Base-by-base conservation (phyloP, 2,113 vertebrate species). In the Chunga burmeisteri region DNA sequence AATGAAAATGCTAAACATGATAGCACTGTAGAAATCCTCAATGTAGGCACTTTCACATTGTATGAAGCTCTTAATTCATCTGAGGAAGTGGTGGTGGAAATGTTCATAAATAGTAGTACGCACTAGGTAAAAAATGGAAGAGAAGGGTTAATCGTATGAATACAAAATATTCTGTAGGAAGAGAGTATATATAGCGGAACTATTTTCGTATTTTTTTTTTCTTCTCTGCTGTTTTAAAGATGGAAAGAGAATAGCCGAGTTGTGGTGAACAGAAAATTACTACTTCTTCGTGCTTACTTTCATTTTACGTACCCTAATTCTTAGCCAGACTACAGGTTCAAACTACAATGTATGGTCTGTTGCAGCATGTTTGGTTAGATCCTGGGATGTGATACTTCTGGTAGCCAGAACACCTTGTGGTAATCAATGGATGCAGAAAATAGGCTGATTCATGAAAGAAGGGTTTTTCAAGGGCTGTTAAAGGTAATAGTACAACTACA, bases 1-100 rank as follows among this genome's bases (percentile, higher is more conserved):
- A 63, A 38, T 59, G 8, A 42, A 88, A 88, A 75, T 72, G 26
- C 23, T 42, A 16, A 75, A 73, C 2, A 1, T 14, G n/a, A 32
- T 21, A 74, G 19, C n/a, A 27, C 16, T 77, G 4, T 47, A 12
- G 72, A 34, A 82, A 63, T 67, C 7, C 10, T 5, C 18, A 25
- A 1, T 16, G 23, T 42, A 34, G 53, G 7, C 14, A 34, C 25
- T 86, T 84, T 6, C 0, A 38, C 4, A 0, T 9, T 66, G 16
- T 70, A 6, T 44, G 40, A 74, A 70, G 46, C 11, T 27, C 30
- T 86, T 5, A 6, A 77, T 47, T 80, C 9, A 46, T 20, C 11
- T 44, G 50, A 66, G 72, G 44, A 94, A 65, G 30, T 55, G 36
- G 13, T 75, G 52, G 26, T 86, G 20, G 44, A 68, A 61, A 34